Percentiles rank a stretch among this genome's conserved stretches.
Conservation (phyloP, 2,888 invertebrate genomes). For the Lampropteryx suffumata region DNA sequence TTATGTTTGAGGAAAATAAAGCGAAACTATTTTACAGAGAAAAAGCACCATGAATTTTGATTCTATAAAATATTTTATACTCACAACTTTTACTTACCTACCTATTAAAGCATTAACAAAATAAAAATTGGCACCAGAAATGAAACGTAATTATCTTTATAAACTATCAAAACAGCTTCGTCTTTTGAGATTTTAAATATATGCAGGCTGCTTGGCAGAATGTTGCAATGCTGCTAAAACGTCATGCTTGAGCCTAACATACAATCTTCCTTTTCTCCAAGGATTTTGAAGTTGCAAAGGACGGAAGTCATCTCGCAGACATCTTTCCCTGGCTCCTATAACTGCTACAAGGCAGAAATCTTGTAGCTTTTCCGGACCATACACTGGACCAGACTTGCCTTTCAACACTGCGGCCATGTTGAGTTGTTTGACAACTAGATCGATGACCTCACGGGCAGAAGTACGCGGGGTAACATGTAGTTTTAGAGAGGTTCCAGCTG, state of each 20-base stretch:
- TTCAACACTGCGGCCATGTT: conserved; percentile 96
- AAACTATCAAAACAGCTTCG: conserved; percentile 5
- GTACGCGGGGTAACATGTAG: conserved; percentile 96
- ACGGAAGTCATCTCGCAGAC: conserved; percentile 96
- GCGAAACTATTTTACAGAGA: conserved; percentile 38
- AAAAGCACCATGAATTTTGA: conserved; percentile 76
- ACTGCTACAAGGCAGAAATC: conserved; percentile 98
- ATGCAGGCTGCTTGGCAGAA: conserved; percentile 91
- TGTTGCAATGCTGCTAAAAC: conserved; percentile 94
- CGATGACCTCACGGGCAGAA: conserved; percentile 96
- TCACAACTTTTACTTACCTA: conserved; percentile 73
- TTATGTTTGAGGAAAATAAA: conserved; percentile 23
- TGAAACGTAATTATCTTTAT: conserved; percentile 27
- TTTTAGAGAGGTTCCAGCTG: conserved; percentile 95
- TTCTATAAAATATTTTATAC: conserved; percentile 54
- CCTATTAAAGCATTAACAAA: conserved; percentile 74
- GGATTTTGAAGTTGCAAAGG: conserved; percentile 97
- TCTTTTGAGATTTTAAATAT: conserved; percentile 67
- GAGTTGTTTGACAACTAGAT: conserved; percentile 96
- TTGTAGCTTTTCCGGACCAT: conserved; percentile 90
- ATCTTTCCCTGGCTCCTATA: conserved; percentile 96
- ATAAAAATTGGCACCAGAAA: conserved; percentile 75
- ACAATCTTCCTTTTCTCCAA: conserved; percentile 96
- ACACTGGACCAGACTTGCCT: conserved; percentile 92
- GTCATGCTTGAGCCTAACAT: conserved; percentile 95